A percentile compares a stretch with the other conserved stretches of the same genome.
Evolutionary conservation across 2,888 invertebrate genomes (phyloP).

Genomic region (Hemistola chrysoprasaria): DNA sequence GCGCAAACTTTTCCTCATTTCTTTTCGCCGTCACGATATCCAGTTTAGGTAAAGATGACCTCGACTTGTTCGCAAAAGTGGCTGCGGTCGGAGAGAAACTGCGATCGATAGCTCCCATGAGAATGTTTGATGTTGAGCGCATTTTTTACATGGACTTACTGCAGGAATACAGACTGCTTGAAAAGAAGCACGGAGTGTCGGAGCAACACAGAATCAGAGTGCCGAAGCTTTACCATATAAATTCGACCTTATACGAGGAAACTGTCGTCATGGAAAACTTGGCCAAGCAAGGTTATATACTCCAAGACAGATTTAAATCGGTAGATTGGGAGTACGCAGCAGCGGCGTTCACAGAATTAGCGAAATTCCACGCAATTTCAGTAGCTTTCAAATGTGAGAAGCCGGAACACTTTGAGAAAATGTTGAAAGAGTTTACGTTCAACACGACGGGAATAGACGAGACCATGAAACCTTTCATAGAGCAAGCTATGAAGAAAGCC

Average conservation of each 20-base stretch:
- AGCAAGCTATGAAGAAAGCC: constrained; percentile 5
- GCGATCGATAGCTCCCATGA: constrained; percentile 2
- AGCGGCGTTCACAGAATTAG: constrained; percentile 11
- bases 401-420: constrained; percentile 11
- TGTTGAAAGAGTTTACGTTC: constrained; percentile 3
- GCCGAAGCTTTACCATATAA: constrained; percentile 11
- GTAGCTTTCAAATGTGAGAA: constrained; percentile 12
- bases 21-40: constrained; percentile 16
- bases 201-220: constrained; percentile 8
- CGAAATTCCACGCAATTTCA: constrained; percentile 23
- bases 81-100: constrained; percentile 12
- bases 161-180: constrained; percentile 12
- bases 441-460: not conserved
- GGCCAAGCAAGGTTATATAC: constrained; percentile 6
- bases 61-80: constrained; percentile 21
- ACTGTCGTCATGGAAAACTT: constrained; percentile 18
- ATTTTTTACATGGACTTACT: constrained; percentile 15
- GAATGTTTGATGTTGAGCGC: constrained; percentile 11
- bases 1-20: constrained; percentile 21
- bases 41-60: constrained; percentile 9
- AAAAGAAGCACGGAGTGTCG: constrained; percentile 12
- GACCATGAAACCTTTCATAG: constrained; percentile 1
- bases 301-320: constrained; percentile 12
- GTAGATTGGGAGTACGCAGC: constrained; percentile 19
- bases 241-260: constrained; percentile 10